Evolutionary conservation across 2,113 vertebrate genomes (phyloP).

Genomic region (Cyanoderma ruficeps): DNA sequence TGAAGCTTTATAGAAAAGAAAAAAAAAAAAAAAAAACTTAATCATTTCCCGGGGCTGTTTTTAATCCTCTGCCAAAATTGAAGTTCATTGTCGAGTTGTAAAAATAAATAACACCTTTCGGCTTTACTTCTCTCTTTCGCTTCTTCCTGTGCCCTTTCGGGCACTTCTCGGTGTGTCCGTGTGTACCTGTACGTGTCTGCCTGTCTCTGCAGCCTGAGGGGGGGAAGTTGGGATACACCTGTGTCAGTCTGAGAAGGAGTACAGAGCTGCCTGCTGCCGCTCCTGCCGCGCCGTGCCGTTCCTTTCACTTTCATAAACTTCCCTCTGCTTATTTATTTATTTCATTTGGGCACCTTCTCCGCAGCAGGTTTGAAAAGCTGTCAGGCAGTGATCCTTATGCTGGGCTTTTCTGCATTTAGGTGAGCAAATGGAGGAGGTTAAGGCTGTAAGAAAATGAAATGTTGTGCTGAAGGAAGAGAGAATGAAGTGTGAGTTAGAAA

Average conservation of each 20-base stretch:
- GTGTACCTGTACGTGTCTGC: rapidly evolving
- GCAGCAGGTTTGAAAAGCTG: slow-evolving; percentile 35
- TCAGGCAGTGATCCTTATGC: background rate
- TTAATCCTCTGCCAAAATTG: slow-evolving; percentile 73
- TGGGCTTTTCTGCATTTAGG: slow-evolving; percentile 34
- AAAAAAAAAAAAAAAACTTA: slow-evolving; percentile 49
- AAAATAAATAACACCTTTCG: slow-evolving; percentile 29
- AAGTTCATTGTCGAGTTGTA: slow-evolving; percentile 60
- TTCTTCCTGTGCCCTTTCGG: background rate
- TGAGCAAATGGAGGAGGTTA: slow-evolving; percentile 38
- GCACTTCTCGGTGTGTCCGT: background rate
- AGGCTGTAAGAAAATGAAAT: background rate
- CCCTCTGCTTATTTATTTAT: slow-evolving; percentile 26
- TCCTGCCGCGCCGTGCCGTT: slow-evolving; percentile 20
- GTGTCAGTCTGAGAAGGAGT: slow-evolving; percentile 39
- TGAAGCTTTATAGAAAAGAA: slow-evolving; percentile 65
- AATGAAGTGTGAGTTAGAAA: slow-evolving; percentile 32
- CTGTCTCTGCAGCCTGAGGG: background rate
- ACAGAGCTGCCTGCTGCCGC: background rate
- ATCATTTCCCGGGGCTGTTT: slow-evolving; percentile 73
- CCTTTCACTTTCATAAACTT: slow-evolving; percentile 74
- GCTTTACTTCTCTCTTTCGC: background rate
- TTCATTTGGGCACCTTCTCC: slow-evolving; percentile 31
- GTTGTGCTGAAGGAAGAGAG: slow-evolving; percentile 29
- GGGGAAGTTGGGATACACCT: slow-evolving; percentile 67